Conservation (phyloP, 2,888 invertebrate genomes). For the Thelaira solivaga region DNA sequence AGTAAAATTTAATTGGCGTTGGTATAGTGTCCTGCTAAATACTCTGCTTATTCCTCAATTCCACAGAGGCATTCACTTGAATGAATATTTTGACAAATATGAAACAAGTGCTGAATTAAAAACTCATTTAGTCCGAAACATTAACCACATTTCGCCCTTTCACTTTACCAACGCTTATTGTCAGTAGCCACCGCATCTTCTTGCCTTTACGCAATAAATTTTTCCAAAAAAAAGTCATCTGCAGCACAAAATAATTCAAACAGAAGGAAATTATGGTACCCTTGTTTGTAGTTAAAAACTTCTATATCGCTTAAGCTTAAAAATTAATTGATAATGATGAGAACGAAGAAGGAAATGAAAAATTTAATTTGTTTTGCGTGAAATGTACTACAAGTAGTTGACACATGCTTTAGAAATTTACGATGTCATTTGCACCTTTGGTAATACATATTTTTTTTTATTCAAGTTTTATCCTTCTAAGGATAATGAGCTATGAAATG, state of each 20-base stretch:
- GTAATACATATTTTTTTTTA: not conserved
- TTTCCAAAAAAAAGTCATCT: too few relatives aligned
- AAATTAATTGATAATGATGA: not conserved
- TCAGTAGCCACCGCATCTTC: too few relatives aligned
- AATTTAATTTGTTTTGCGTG: not conserved
- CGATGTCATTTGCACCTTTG: conserved; percentile 30
- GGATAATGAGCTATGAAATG: not conserved
- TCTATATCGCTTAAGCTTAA: not conserved
- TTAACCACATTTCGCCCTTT: not conserved
- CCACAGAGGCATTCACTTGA: too few relatives aligned
- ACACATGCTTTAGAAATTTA: conserved; percentile 19
- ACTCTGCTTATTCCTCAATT: too few relatives aligned
- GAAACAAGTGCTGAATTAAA: conserved; percentile 45
- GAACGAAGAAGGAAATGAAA: not conserved
- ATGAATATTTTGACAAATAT: too few relatives aligned
- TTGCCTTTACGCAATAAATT: too few relatives aligned
- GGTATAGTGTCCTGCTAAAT: too few relatives aligned
- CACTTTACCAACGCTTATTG: not conserved
- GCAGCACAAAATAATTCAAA: too few relatives aligned
- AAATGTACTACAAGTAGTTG: not conserved
- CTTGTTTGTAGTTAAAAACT: too few relatives aligned
- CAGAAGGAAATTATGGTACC: too few relatives aligned
- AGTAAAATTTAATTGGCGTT: too few relatives aligned
- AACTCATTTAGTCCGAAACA: conserved; percentile 10
- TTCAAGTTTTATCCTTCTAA: not conserved